Conservation (phyloP, 92 coral and sea anemone species). For the Palythoa heliodiscus region DNA sequence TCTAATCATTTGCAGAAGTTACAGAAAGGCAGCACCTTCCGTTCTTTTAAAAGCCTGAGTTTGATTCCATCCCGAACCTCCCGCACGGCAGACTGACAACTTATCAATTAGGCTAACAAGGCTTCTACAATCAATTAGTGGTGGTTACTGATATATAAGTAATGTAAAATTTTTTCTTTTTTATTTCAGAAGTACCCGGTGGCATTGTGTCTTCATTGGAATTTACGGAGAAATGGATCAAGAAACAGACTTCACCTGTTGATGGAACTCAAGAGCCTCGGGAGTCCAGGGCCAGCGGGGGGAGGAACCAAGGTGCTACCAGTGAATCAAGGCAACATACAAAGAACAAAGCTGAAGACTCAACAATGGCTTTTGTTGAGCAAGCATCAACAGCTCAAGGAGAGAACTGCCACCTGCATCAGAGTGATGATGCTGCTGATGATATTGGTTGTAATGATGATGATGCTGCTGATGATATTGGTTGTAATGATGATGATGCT, state of each 20-base stretch:
- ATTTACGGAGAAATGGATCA: slow-evolving; percentile 19
- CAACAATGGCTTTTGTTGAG: not conserved
- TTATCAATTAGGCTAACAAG: too few relatives aligned
- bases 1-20: too few relatives aligned
- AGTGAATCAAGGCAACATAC: not conserved
- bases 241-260: not conserved
- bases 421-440: not conserved
- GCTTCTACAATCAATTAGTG: too few relatives aligned
- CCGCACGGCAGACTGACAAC: not conserved
- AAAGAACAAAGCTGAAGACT: not conserved
- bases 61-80: not conserved
- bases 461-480: not conserved
- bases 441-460: not conserved
- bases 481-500: not conserved
- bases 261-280: not conserved
- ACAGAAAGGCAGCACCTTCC: too few relatives aligned
- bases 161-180: not conserved
- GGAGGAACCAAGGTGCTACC: not conserved
- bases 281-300: not conserved
- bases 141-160: too few relatives aligned
- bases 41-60: too few relatives aligned
- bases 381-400: not conserved
- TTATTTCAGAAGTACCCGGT: slow-evolving; percentile 24
- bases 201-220: slow-evolving; percentile 9
- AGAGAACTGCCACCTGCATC: not conserved